These are phyloP conservation scores for Neoseiulus cucumeris DNA, from an alignment of 1,140 invertebrate genomes.

Conservation along the genomic window DNA sequence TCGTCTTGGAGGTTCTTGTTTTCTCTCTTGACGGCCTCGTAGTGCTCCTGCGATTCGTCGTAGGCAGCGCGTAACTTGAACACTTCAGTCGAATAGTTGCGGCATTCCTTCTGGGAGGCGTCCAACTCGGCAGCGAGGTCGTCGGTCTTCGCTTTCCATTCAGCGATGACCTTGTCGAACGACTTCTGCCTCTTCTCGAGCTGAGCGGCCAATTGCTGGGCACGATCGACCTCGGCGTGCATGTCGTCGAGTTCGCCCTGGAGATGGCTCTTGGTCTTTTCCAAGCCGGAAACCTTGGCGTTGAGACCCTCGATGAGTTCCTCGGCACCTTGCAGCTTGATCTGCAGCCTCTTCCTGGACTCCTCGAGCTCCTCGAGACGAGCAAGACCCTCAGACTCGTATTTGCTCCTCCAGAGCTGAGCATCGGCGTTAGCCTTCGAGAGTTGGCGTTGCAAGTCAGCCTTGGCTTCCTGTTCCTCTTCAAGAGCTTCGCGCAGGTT, in stretches of 20 bases:
- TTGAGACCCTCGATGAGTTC: slow-evolving; percentile 92
- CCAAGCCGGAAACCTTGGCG: slow-evolving; percentile 81
- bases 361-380: slow-evolving; percentile 94
- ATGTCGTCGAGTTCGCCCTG: slow-evolving; percentile 94
- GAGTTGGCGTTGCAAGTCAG: slow-evolving; percentile 70
- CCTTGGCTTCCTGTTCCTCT: slow-evolving; percentile 89
- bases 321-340: slow-evolving; percentile 86
- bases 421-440: slow-evolving; percentile 91
- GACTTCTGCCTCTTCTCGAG: slow-evolving; percentile 99
- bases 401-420: slow-evolving; percentile 86
- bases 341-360: slow-evolving; percentile 81
- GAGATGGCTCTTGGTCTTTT: slow-evolving; percentile 91
- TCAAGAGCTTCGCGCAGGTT: slow-evolving; percentile 82
- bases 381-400: slow-evolving; percentile 87
- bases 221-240: slow-evolving; percentile 82
- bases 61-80: slow-evolving; percentile 95
- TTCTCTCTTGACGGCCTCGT: slow-evolving; percentile 90
- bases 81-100: slow-evolving; percentile 96
- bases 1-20: slow-evolving; percentile 98
- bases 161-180: slow-evolving; percentile 96
- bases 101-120: slow-evolving; percentile 93
- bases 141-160: slow-evolving; percentile 99
- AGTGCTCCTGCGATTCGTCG: slow-evolving; percentile 89
- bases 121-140: slow-evolving; percentile 91
- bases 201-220: slow-evolving; percentile 77